Base-by-base conservation (phyloP, 37 sponge, comb jelly and placozoan species). In the Tethya wilhelma region DNA sequence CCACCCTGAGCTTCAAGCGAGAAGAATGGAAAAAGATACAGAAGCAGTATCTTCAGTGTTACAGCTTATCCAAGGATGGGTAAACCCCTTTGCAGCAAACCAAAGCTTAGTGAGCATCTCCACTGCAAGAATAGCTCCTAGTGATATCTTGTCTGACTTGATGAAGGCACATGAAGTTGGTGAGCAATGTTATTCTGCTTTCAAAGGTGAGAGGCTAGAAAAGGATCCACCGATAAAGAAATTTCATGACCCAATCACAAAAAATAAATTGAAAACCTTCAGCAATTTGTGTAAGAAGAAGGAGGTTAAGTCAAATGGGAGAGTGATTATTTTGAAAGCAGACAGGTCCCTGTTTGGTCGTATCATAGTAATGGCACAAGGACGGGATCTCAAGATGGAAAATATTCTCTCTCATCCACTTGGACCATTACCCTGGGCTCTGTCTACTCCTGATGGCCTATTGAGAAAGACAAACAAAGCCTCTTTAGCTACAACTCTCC, bases 361-460 rank as follows among this genome's bases (percentile, higher is more conserved):
- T 8, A 66, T 66, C 37, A 69, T 69, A 69, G 69, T 69, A 43
- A 40, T 69, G 69, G 69, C 69, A 41, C 12, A 40, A 40, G 69
- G 69, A 3, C 38, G 43, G 1, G n/a, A 41, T 26, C 22, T 66
- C 8, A 62, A 20, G 63, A 66, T 66, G 67, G 67, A 66, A 20
- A 39, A 66, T 66, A 34, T 66, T 39, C 22, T 69, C 25, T 69
- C 69, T 40, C 69, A 69, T 69, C 69, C 69, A 41, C 69, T 40
- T 69, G 69, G 69, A 30, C 69, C 69, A 69, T 69, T 69, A 40
- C 69, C 43, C n/a, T 69, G 69, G 69, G 66, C 37, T 65, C 36
- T 65, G 36, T 3, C 5, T 19, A 3, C 37, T 19, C 28, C 5
- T 38, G 7, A 65, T 26, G 36, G 33, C 34, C 28, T 65, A 29